Conservation (phyloP, 2,113 vertebrate genomes). For the Pogona vitticeps region DNA sequence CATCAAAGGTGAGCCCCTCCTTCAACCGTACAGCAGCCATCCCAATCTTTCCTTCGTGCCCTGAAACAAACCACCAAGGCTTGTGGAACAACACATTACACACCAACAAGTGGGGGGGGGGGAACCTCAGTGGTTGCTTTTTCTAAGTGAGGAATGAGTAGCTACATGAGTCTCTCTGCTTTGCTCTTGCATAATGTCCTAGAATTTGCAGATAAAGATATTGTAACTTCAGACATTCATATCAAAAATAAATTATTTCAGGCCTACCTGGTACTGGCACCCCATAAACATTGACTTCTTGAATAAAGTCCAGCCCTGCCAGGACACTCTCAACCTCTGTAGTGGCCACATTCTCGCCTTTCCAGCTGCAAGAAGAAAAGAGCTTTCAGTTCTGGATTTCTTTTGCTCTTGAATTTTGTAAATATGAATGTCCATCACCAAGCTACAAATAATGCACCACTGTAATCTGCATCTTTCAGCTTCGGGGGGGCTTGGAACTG, state of each 20-base stretch:
- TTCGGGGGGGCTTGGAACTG: too few species aligned
- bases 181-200: not conserved
- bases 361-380: constrained; percentile 79
- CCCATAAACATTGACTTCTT: constrained; percentile 88
- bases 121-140: not conserved
- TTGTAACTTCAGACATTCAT: too few species aligned
- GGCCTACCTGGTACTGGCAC: constrained; percentile 85
- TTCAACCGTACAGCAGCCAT: constrained; percentile 83
- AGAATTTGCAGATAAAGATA: not conserved
- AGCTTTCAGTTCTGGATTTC: not conserved
- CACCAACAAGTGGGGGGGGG: not conserved
- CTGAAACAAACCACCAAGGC: constrained; percentile 48
- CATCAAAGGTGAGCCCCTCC: constrained; percentile 74
- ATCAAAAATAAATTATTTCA: too few species aligned
- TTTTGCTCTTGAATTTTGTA: not conserved
- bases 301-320: constrained; percentile 75
- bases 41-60: constrained; percentile 86
- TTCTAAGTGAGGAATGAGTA: not conserved
- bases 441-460: too few species aligned
- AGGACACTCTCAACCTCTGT: constrained; percentile 85
- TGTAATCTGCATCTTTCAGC: too few species aligned
- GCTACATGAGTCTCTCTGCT: not conserved
- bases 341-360: constrained; percentile 92
- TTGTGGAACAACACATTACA: not conserved
- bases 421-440: too few species aligned